phyloP scores from a whole-genome alignment of 2,888 invertebrate genomes.

The Platynereis dumerilii region DNA sequence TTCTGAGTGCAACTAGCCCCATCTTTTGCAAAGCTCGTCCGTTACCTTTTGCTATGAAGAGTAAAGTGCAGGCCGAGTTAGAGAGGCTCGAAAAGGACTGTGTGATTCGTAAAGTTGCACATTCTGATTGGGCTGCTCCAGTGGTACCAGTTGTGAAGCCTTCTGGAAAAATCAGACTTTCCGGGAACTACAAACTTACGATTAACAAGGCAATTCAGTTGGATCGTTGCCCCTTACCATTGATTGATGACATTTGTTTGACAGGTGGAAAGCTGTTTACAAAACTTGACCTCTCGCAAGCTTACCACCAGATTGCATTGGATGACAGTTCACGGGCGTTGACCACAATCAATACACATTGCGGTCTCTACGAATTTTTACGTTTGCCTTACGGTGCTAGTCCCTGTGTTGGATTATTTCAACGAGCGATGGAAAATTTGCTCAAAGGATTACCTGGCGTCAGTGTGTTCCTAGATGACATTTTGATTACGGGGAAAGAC shows the following conservation, averaged over 20 bases:
- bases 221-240: conserved; percentile 6
- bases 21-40: too few species aligned
- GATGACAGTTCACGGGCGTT: conserved; percentile 3
- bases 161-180: conserved; percentile 1
- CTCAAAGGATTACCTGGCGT: conserved; percentile 9
- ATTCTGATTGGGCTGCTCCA: conserved; percentile 2
- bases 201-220: not conserved
- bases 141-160: conserved; percentile 12
- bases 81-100: too few species aligned
- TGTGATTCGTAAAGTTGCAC: too few species aligned
- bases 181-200: conserved; percentile 10
- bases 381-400: conserved; percentile 11
- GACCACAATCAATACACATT: not conserved
- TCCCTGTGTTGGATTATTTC: conserved; percentile 6
- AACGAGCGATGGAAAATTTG: conserved; percentile 9
- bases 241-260: not conserved
- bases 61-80: too few species aligned
- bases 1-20: too few species aligned
- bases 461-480: conserved; percentile 4
- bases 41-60: too few species aligned
- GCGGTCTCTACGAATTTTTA: conserved; percentile 1
- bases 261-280: too few species aligned
- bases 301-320: conserved; percentile 1
- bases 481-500: conserved; percentile 4
- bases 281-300: conserved; percentile 4